phyloP scores from a whole-genome alignment of 2,888 invertebrate genomes.

The Conistra vaccinii region DNA sequence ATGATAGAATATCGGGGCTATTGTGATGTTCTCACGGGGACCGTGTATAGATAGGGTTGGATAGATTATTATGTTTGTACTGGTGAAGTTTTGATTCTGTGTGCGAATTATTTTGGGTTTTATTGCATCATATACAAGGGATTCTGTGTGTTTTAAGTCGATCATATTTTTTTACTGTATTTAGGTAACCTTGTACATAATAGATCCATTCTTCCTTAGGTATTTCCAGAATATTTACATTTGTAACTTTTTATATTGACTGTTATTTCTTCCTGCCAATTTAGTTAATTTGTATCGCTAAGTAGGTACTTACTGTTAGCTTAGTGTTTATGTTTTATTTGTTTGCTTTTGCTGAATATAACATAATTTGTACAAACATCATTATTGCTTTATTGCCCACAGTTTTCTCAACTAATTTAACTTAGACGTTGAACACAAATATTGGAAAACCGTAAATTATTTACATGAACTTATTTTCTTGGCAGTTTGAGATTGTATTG shows the following conservation, averaged over 20 bases:
- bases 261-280: no score
- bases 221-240: background rate
- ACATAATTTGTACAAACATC: constrained; percentile 24
- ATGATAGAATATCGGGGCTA: constrained; percentile 44
- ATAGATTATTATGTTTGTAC: constrained; percentile 3
- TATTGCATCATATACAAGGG: background rate
- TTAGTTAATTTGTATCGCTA: background rate
- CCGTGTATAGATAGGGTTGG: background rate
- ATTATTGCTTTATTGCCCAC: constrained; percentile 25
- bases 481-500: constrained; percentile 7
- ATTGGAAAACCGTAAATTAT: constrained; percentile 25
- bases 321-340: background rate
- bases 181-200: background rate
- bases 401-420: constrained; percentile 34
- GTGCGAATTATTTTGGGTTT: background rate
- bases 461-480: constrained; percentile 21
- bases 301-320: background rate
- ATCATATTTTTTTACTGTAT: background rate
- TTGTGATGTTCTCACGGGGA: constrained; percentile 37
- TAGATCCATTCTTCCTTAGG: background rate
- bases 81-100: background rate
- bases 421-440: constrained; percentile 29
- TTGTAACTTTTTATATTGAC: background rate
- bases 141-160: no score
- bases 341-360: background rate